Percentiles rank a stretch among this genome's conserved stretches.
Evolutionary conservation across 2,113 vertebrate species (phyloP).

Genomic region (Dromas ardeola): DNA sequence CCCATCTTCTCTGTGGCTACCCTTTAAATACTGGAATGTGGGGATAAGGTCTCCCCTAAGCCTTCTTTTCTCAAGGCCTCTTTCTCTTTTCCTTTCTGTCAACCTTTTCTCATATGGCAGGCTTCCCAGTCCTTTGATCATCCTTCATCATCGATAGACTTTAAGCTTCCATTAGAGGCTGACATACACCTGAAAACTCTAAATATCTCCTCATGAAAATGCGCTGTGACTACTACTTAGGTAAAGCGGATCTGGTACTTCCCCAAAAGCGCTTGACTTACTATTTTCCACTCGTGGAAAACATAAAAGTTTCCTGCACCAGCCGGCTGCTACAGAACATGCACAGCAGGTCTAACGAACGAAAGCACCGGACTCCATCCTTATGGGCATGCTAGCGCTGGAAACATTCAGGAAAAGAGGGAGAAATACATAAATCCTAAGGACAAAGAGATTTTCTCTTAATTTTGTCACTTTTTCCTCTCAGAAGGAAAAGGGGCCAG

Average conservation of each 20-base stretch:
- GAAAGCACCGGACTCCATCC: background rate
- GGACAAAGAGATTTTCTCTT: background rate
- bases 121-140: background rate
- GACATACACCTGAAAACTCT: background rate
- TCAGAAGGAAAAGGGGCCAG: background rate
- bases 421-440: background rate
- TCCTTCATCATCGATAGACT: background rate
- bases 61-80: background rate
- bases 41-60: background rate
- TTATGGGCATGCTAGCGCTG: accelerated
- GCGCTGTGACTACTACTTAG: background rate
- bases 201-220: background rate
- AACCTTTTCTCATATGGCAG: background rate
- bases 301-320: background rate
- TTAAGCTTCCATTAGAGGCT: background rate
- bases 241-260: accelerated
- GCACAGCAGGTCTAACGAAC: accelerated
- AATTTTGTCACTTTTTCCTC: background rate
- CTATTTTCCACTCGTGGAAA: background rate
- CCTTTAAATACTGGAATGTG: background rate
- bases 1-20: background rate
- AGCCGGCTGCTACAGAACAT: accelerated
- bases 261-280: background rate
- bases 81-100: no score
- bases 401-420: accelerated